A percentile compares a stretch with the other conserved stretches of the same genome.
These are phyloP conservation scores for Tretioscincus oriximinensis DNA, from an alignment of 2,113 vertebrate genomes.

Conservation along the genomic window DNA sequence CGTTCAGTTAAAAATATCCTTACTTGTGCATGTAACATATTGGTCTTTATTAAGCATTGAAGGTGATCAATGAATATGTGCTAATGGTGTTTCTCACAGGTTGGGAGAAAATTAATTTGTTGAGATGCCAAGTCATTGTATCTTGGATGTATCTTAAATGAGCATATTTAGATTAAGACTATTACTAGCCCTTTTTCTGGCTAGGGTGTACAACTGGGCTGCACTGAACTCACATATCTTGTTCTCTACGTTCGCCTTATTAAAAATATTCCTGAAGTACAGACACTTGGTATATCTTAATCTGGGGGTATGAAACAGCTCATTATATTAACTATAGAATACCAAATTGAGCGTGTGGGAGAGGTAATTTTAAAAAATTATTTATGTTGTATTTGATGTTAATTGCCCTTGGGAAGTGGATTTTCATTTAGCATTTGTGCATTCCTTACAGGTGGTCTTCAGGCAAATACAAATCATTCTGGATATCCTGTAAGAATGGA, in stretches of 20 bases:
- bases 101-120: no score
- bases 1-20: neutral
- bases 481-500: conserved; percentile 96
- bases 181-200: neutral
- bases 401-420: conserved; percentile 22
- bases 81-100: no score
- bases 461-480: conserved; percentile 89
- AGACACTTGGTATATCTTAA: neutral
- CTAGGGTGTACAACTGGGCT: neutral
- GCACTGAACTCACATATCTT: neutral
- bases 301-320: no score
- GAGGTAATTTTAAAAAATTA: neutral
- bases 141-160: neutral
- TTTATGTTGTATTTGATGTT: conserved; percentile 24
- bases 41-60: no score
- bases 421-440: conserved; percentile 28
- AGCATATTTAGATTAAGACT: neutral
- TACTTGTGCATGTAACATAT: no score
- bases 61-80: no score
- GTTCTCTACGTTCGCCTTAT: neutral
- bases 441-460: conserved; percentile 78
- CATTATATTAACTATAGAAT: conserved; percentile 6
- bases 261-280: neutral
- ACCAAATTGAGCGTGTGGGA: conserved; percentile 20
- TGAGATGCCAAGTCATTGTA: neutral